Base-by-base conservation (phyloP, 2,113 vertebrate genomes). In the Gambusia affinis region DNA sequence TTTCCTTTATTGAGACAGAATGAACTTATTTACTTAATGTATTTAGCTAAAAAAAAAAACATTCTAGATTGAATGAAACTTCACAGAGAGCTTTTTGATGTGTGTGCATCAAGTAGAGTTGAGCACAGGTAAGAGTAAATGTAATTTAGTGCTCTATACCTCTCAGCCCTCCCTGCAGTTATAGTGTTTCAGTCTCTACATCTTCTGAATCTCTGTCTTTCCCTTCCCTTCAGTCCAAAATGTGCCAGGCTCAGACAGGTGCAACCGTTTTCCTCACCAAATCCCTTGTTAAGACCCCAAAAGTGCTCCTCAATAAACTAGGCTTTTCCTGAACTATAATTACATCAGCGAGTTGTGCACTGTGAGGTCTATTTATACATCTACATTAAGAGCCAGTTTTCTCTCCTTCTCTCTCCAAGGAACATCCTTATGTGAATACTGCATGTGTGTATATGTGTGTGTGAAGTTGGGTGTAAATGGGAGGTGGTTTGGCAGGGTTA, bases 91-190 rank as follows among this genome's bases (percentile, higher is more conserved):
- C 69, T 85, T 82, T 83, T 73, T 60, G 89, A 90, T 87, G 92
- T 92, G 85, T 93, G 91, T 81, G 79, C 82, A 89, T 92, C 88
- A 86, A 78, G 77, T 82, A 85, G 89, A 92, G 90, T 89, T 94
- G 90, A 91, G 90, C 83, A 72, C 73, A 63, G 60, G 80, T 72
- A 66, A 70, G 60, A n/a, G 61, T 62, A 29, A 24, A 14, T 67
- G 24, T 68, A 67, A 24, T 4, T 65, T 22, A 39, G 72, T 67
- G 5, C 64, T 65, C 47, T 69, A 28, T 33, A 57, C 37, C 70
- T 67, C 69, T 82, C 61, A 70, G n/a, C 60, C 51, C 17, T 37
- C 67, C 65, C 62, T 72, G 8, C 54, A 61, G 51, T 70, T 54
- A 24, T 11, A 22, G 22, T 61, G 33, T 33, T 19, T 75, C 78